Percentiles rank a stretch among this genome's conserved stretches.
Evolutionary conservation across 1,140 invertebrate species (phyloP).

Genomic region (Scaptomyza hsui): DNA sequence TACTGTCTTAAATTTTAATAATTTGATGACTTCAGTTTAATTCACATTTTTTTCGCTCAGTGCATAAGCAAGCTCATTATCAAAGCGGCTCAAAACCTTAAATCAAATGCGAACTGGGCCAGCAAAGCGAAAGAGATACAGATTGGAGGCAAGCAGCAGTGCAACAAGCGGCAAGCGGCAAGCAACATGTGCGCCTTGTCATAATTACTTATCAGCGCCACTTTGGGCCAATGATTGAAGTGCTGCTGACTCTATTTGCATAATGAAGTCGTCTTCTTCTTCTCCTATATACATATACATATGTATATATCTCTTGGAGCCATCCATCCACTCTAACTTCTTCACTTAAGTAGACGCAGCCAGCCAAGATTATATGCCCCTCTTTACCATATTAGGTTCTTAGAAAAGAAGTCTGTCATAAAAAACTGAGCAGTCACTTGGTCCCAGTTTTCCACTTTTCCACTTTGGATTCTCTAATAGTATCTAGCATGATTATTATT

Average conservation of each 20-base stretch:
- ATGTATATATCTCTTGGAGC: constrained; percentile 17
- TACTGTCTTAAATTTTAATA: too few species aligned
- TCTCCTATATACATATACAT: too few species aligned
- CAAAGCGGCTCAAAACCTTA: neutral
- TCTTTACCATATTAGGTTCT: constrained; percentile 7
- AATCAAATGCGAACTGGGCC: neutral
- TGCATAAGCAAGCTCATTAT: constrained; percentile 31
- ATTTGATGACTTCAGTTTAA: too few species aligned
- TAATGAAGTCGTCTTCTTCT: constrained; percentile 61
- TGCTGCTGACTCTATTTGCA: constrained; percentile 56
- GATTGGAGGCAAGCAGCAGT: neutral
- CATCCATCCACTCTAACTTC: constrained; percentile 41
- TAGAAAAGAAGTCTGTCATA: constrained; percentile 10
- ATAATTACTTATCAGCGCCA: constrained; percentile 60
- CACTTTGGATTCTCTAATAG: constrained; percentile 15
- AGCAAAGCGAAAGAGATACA: neutral
- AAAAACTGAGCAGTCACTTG: constrained; percentile 15
- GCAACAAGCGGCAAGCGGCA: constrained; percentile 7
- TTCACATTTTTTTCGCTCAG: neutral
- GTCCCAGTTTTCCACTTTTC: constrained; percentile 6
- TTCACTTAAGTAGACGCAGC: constrained; percentile 50
- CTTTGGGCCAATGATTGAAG: constrained; percentile 63
- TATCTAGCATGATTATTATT: constrained; percentile 57
- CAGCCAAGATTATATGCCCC: constrained; percentile 19
- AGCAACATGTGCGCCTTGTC: constrained; percentile 53